Base-by-base conservation (phyloP, 2,888 invertebrate species). In the Andrena hattorfiana region DNA sequence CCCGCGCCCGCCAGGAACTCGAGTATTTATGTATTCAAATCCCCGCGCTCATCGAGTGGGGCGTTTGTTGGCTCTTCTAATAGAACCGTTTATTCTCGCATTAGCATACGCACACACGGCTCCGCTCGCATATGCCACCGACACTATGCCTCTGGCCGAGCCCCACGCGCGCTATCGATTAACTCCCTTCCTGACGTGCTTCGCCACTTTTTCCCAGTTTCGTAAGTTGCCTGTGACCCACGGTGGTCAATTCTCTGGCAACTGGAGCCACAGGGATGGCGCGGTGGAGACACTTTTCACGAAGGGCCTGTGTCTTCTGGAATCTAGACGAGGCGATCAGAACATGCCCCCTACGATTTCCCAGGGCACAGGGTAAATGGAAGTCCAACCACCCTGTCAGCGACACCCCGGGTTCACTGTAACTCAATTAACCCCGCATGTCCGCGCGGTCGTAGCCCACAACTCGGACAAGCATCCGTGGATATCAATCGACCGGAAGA, bases 11-110 rank as follows among this genome's bases (percentile, higher is more conserved):
- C 85, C 78, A 80, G 85, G 74, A 81, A 71, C 85, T 88, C 85
- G 87, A 91, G 91, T 93, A 92, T 93, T 93, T 93, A 94, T 91
- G 91, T 91, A 93, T 93, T 93, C 92, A 93, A 93, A 93, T 93
- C 93, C 92, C 91, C 81, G 85, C 88, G 92, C 92, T 92, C 92
- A 92, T 92, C 91, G 92, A 91, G 88, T 85, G 89, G 90, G 90
- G 89, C 91, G 92, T 92, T 93, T 92, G 92, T 92, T 93, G 90
- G 91, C 91, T 90, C 91, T 91, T 91, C 92, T 92, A 93, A 93
- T 93, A 91, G 90, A 92, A 91, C 87, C 93, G 92, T 93, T 93
- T 93, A 93, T 92, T 91, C 93, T 90, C 90, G 88, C 91, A 92
- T 93, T 92, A 93, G 90, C 93, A 93, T 93, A 93, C 91, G 91